Conservation (phyloP, 1,140 invertebrate species). For the Ptiloglossa arizonensis region DNA sequence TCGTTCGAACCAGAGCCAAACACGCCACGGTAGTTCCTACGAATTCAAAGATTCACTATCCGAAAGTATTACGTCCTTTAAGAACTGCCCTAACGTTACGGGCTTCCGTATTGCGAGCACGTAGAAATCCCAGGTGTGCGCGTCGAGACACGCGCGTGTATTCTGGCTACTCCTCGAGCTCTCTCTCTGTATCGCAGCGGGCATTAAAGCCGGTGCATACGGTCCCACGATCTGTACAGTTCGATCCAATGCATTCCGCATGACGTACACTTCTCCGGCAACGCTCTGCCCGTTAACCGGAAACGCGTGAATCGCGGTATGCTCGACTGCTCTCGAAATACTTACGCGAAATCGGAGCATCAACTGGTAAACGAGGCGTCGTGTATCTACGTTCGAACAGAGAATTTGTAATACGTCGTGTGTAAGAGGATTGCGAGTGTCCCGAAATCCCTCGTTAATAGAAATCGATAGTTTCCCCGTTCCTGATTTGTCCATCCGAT, state of each 20-base stretch:
- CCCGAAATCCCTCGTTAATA: slow-evolving; percentile 16
- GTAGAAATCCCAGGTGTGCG: slow-evolving; percentile 18
- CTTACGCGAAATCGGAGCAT: slow-evolving; percentile 4
- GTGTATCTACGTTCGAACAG: no score
- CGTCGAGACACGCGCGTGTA: not conserved
- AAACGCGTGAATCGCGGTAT: not conserved
- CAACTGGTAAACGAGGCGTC: not conserved
- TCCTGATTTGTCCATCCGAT: not conserved
- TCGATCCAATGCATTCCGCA: slow-evolving; percentile 4
- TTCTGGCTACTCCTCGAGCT: not conserved
- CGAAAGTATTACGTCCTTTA: not conserved
- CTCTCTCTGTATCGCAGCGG: not conserved
- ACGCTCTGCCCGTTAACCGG: slow-evolving; percentile 19
- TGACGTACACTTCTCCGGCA: slow-evolving; percentile 21
- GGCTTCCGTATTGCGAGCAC: not conserved
- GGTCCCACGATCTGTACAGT: slow-evolving; percentile 6
- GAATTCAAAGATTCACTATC: not conserved
- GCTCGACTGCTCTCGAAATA: not conserved
- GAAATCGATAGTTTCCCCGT: not conserved
- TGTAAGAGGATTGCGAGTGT: slow-evolving; percentile 15
- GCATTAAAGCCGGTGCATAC: not conserved
- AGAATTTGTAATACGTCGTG: slow-evolving; percentile 18
- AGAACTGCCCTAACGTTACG: not conserved
- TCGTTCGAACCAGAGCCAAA: no score
- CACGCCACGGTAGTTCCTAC: no score